Percentiles rank a stretch among this genome's conserved stretches.
These are phyloP conservation scores for Chondrosia reniformis DNA, from an alignment of 37 sponge, comb jelly and placozoan genomes.

Conservation along the genomic window DNA sequence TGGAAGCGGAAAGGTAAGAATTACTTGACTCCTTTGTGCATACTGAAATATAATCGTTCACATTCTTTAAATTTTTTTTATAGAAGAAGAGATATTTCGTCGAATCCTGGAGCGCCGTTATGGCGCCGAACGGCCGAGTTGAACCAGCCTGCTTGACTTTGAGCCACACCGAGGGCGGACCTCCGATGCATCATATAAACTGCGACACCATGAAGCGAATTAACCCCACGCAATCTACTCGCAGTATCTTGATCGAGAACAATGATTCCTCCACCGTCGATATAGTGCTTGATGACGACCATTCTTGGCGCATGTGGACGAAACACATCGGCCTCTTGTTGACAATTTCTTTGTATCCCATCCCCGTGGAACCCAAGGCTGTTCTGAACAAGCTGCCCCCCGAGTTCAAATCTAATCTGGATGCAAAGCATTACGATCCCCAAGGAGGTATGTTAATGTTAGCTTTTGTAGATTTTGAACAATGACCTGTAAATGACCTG, in stretches of 20 bases:
- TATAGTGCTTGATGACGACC: background rate
- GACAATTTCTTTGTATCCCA: slow-evolving; percentile 10
- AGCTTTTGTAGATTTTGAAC: background rate
- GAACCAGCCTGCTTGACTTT: slow-evolving; percentile 12
- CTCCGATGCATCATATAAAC: slow-evolving; percentile 13
- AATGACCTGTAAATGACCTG: background rate
- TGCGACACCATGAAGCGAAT: slow-evolving; percentile 17
- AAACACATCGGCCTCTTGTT: slow-evolving; percentile 14
- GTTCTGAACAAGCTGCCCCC: background rate
- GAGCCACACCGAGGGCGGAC: slow-evolving; percentile 12
- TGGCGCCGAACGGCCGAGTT: background rate
- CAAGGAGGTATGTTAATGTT: slow-evolving; percentile 6
- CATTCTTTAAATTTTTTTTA: background rate
- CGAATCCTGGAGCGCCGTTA: slow-evolving; percentile 2
- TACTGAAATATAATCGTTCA: background rate
- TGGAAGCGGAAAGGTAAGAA: background rate
- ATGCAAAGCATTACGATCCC: background rate
- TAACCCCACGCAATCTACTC: background rate
- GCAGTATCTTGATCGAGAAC: background rate
- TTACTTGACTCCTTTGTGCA: background rate
- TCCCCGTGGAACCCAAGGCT: slow-evolving; percentile 14
- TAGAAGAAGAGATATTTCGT: background rate
- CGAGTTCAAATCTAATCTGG: background rate
- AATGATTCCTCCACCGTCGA: background rate
- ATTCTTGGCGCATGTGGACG: slow-evolving; percentile 1